phyloP scores from a whole-genome alignment of 2,797 vertebrate species.

The Potorous gilbertii region DNA sequence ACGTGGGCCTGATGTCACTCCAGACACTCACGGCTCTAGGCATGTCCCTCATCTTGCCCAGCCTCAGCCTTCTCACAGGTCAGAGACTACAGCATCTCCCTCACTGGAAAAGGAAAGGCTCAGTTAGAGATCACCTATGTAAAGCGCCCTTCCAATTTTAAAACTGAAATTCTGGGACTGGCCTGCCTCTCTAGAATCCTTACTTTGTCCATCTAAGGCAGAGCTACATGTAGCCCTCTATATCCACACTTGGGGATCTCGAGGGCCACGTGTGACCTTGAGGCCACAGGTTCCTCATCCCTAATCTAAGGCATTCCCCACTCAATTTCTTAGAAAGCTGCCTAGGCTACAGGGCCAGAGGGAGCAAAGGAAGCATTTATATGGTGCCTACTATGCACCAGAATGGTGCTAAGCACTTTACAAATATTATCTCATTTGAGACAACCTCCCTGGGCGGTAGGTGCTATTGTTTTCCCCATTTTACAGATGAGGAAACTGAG shows the following conservation, averaged over 20 bases:
- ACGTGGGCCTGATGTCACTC: neutral
- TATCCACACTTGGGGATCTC: too few species aligned
- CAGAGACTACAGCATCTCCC: neutral
- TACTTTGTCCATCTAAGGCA: too few species aligned
- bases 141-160: neutral
- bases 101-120: neutral
- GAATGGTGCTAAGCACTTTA: too few species aligned
- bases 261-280: too few species aligned
- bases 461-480: too few species aligned
- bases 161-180: neutral
- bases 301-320: neutral
- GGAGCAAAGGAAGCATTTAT: neutral
- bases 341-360: neutral
- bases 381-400: neutral
- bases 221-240: too few species aligned
- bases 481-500: neutral
- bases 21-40: neutral
- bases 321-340: neutral
- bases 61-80: neutral
- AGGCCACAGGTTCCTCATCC: too few species aligned
- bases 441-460: too few species aligned
- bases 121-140: neutral
- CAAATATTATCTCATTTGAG: too few species aligned
- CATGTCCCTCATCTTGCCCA: neutral
- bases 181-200: neutral